Evolutionary conservation across 2,113 vertebrate species (phyloP).

Genomic region (Gymnobelideus leadbeateri): DNA sequence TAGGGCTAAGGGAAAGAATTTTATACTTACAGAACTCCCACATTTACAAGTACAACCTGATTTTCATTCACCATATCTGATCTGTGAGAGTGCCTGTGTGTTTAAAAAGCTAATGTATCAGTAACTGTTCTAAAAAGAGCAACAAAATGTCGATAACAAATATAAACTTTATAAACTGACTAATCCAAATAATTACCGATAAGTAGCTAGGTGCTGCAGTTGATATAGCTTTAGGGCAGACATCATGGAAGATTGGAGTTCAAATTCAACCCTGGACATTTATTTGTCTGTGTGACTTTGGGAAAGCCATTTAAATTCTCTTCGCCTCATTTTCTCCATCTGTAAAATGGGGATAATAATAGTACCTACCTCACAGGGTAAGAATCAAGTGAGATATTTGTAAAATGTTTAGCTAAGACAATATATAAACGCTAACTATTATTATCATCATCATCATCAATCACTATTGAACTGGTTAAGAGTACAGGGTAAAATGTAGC

Average conservation of each 20-base stretch:
- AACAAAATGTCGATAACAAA: slow-evolving; percentile 10
- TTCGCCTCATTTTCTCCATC: background rate
- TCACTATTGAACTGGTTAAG: background rate
- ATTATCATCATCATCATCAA: background rate
- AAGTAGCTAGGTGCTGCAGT: background rate
- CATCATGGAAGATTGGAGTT: background rate
- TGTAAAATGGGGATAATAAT: background rate
- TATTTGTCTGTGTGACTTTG: background rate
- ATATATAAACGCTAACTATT: background rate
- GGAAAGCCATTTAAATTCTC: background rate
- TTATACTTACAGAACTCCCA: background rate
- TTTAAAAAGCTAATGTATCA: background rate
- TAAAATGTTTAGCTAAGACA: background rate
- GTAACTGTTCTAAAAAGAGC: background rate
- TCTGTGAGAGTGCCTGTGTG: background rate
- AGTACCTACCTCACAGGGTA: background rate
- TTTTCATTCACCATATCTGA: slow-evolving; percentile 14
- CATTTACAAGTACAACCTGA: slow-evolving; percentile 8
- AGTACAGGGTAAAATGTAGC: background rate
- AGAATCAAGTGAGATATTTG: background rate
- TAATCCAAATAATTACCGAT: slow-evolving; percentile 7
- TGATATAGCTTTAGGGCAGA: background rate
- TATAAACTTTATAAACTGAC: slow-evolving; percentile 5
- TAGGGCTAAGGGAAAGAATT: slow-evolving; percentile 37
- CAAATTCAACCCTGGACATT: background rate